A percentile compares a stretch with the other conserved stretches of the same genome.
phyloP scores from a whole-genome alignment of 1,140 invertebrate species.

The Drosophila athabasca region DNA sequence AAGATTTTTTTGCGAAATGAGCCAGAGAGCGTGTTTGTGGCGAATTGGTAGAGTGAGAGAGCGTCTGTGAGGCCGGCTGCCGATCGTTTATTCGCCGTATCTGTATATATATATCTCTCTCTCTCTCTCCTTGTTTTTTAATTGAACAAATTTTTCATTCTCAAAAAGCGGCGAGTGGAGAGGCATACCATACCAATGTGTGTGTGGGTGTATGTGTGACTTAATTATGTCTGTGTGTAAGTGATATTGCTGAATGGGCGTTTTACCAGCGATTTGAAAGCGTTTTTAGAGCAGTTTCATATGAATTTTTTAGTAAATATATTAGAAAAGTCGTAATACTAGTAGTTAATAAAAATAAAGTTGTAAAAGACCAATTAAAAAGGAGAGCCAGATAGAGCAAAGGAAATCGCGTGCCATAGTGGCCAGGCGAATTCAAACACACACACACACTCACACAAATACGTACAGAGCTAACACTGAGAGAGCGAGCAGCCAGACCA shows the following conservation, averaged over 20 bases:
- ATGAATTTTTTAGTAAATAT: not conserved
- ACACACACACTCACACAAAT: constrained; percentile 4
- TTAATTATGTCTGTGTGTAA: constrained; percentile 37
- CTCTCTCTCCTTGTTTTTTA: constrained; percentile 31
- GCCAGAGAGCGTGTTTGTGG: constrained; percentile 34
- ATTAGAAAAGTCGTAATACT: not conserved
- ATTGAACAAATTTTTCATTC: constrained; percentile 71
- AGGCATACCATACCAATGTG: not conserved
- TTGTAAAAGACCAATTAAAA: too few species aligned
- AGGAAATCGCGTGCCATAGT: too few species aligned
- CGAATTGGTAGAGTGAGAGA: constrained; percentile 20
- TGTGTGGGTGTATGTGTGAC: constrained; percentile 41
- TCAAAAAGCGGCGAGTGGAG: constrained; percentile 5
- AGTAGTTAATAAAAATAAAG: not conserved
- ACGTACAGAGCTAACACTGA: not conserved
- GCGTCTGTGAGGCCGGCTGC: constrained; percentile 1
- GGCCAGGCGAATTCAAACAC: constrained; percentile 22
- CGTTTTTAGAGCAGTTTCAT: not conserved
- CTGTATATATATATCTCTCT: not conserved
- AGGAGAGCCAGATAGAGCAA: too few species aligned
- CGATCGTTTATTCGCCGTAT: constrained; percentile 26
- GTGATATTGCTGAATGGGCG: constrained; percentile 42
- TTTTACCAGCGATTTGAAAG: constrained; percentile 16
- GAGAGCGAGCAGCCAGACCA: not conserved
- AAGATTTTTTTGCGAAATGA: constrained; percentile 77